phyloP scores from a whole-genome alignment of 2,888 invertebrate genomes.

The Criorhina ranunculi region DNA sequence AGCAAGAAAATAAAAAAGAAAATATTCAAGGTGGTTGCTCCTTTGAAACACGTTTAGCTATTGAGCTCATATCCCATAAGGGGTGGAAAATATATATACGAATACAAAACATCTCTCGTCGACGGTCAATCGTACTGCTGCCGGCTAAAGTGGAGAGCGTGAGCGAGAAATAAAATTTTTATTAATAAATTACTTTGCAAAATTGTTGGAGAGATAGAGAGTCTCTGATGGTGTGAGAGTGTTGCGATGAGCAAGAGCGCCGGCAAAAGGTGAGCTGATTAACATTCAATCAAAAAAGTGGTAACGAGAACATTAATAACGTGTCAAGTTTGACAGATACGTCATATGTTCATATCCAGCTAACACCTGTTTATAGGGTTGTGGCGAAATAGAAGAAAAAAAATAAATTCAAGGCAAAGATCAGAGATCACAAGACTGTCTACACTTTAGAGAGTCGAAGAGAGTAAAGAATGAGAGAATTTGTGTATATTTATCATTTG shows the following conservation, averaged over 20 bases:
- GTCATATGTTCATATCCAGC: conserved; percentile 3
- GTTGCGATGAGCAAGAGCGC: conserved; percentile 1
- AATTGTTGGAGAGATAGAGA: conserved; percentile 43
- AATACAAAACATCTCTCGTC: conserved; percentile 75
- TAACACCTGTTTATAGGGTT: conserved; percentile 49
- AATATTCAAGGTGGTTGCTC: conserved; percentile 71
- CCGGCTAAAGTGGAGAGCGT: conserved; percentile 55
- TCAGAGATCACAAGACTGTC: conserved; percentile 47
- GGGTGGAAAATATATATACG: conserved; percentile 83
- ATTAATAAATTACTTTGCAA: conserved; percentile 56
- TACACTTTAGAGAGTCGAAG: conserved; percentile 12
- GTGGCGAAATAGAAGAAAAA: neutral
- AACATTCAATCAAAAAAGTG: conserved; percentile 18
- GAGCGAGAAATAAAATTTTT: conserved; percentile 39
- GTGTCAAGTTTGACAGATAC: conserved; percentile 28
- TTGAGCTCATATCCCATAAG: conserved; percentile 81
- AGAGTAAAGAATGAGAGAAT: neutral
- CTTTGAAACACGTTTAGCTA: conserved; percentile 78
- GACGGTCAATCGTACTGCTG: conserved; percentile 26
- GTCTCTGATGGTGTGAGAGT: neutral
- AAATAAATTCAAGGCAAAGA: conserved; percentile 4
- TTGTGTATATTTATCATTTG: conserved; percentile 22
- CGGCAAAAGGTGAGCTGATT: conserved; percentile 19
- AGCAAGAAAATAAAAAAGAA: conserved; percentile 17
- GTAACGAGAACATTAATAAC: conserved; percentile 29